These are phyloP conservation scores for Fulmarus glacialis DNA, from an alignment of 2,113 vertebrate species.

Conservation along the genomic window DNA sequence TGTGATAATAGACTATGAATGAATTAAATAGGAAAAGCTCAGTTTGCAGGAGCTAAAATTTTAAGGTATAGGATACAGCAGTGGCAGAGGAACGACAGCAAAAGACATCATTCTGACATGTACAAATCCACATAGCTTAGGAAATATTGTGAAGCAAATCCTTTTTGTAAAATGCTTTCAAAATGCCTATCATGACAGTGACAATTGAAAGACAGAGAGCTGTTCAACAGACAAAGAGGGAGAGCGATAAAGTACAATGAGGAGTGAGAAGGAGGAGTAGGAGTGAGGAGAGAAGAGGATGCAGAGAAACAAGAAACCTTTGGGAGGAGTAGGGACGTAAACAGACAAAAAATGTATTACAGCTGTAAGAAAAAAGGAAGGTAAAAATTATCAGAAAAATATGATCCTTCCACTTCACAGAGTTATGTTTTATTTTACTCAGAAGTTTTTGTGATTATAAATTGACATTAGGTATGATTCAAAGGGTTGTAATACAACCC, in stretches of 20 bases:
- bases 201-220: slow-evolving; percentile 26
- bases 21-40: not conserved
- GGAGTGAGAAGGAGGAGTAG: not conserved
- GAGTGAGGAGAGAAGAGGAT: not conserved
- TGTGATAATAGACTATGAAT: not conserved
- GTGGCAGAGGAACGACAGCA: slow-evolving; percentile 5
- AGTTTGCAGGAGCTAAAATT: not conserved
- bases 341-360: not conserved
- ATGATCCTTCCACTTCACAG: not conserved
- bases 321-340: not conserved
- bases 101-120: slow-evolving; percentile 13
- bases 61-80: not conserved
- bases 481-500: not conserved
- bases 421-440: not conserved
- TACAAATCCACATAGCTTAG: not conserved
- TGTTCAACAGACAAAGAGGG: not conserved
- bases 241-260: not conserved
- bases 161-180: slow-evolving; percentile 33
- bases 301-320: not conserved
- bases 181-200: slow-evolving; percentile 18
- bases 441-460: not conserved
- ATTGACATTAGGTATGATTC: not conserved
- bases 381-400: not conserved
- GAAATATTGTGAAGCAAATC: slow-evolving; percentile 6
- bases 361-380: not conserved